A percentile compares a stretch with the other conserved stretches of the same genome.
phyloP scores from a whole-genome alignment of 1,140 invertebrate species.

The Bombus consobrinus region DNA sequence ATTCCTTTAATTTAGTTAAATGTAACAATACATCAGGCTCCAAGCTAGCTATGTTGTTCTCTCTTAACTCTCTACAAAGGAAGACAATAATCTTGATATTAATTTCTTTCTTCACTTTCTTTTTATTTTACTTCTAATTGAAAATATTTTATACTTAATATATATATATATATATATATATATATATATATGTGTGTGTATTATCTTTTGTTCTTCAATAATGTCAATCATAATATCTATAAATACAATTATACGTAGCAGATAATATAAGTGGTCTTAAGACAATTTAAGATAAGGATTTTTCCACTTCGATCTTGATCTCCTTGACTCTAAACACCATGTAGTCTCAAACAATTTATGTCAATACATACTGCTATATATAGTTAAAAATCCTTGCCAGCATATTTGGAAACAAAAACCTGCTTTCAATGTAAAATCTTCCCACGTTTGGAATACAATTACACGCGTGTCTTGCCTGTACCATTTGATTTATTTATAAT shows the following conservation, averaged over 20 bases:
- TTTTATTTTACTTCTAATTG: not conserved
- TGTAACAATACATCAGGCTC: constrained; percentile 72
- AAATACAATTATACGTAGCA: not conserved
- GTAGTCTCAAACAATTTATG: constrained; percentile 6
- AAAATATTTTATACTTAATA: not conserved
- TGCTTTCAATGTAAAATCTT: not conserved
- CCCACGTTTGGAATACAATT: not conserved
- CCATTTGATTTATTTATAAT: not conserved
- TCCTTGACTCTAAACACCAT: constrained; percentile 52
- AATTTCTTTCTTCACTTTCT: not conserved
- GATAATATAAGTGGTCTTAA: not conserved
- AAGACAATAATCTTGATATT: constrained; percentile 11
- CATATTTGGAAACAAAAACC: constrained; percentile 8
- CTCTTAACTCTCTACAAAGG: constrained; percentile 69
- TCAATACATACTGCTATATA: constrained; percentile 19
- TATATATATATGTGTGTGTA: fast-evolving
- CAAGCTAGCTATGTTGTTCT: constrained; percentile 76
- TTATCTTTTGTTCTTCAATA: not conserved
- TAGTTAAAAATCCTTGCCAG: constrained; percentile 24
- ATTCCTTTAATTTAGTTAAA: constrained; percentile 72
- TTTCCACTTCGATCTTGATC: constrained; percentile 49
- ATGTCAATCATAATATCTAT: not conserved
- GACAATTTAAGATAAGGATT: constrained; percentile 40
- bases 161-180: not conserved
- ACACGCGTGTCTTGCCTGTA: not conserved